These are phyloP conservation scores for Sardinella longiceps DNA, from an alignment of 2,797 vertebrate genomes.

Conservation along the genomic window DNA sequence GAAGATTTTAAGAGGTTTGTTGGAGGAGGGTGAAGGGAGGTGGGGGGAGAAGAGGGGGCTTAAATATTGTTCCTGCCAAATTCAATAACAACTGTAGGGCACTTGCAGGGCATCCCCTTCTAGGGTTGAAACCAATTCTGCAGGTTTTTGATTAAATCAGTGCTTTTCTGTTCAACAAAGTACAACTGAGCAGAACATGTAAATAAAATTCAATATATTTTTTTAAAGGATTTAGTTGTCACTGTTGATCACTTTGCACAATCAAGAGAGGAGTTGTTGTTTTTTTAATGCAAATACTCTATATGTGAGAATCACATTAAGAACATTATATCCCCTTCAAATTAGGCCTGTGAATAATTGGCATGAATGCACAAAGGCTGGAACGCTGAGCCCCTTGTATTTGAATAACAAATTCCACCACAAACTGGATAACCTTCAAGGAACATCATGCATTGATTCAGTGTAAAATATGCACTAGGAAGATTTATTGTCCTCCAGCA, in stretches of 20 bases:
- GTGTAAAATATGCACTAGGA: conserved; percentile 70
- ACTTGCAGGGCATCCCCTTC: not conserved
- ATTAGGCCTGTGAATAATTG: conserved; percentile 43
- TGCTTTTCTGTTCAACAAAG: not conserved
- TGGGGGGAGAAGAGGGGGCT: not conserved
- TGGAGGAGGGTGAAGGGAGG: not conserved
- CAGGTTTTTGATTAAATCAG: conserved; percentile 20
- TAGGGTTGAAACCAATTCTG: not conserved
- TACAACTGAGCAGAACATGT: not conserved
- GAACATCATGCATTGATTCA: conserved; percentile 68
- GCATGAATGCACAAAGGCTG: conserved; percentile 51
- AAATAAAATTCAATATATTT: not conserved
- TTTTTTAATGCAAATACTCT: not conserved
- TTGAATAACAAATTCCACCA: conserved; percentile 68
- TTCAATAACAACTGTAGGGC: not conserved
- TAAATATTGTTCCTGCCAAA: conserved; percentile 22
- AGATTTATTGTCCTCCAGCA: conserved; percentile 70
- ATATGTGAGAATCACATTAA: conserved; percentile 21
- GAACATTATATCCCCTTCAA: conserved; percentile 13
- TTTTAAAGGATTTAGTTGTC: not conserved
- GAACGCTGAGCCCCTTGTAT: conserved; percentile 46
- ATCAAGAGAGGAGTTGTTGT: not conserved
- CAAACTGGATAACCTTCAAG: conserved; percentile 73
- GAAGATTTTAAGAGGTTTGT: not conserved
- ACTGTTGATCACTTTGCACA: not conserved